Conservation (phyloP, 35 echinoderm and acorn worm species). For the Stichopus chloronotus region DNA sequence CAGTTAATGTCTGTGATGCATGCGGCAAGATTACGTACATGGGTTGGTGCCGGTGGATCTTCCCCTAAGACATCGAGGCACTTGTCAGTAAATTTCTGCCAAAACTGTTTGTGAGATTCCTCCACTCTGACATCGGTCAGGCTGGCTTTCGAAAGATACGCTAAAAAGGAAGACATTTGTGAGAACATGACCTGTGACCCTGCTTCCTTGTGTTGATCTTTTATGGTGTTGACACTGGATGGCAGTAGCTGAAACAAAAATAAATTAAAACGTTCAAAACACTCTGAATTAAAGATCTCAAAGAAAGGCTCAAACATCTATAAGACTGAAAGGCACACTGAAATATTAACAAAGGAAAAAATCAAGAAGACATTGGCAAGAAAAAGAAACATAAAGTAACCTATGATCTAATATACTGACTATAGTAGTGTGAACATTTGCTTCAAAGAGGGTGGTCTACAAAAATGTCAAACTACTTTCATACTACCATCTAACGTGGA, state of each 20-base stretch:
- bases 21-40: conserved; percentile 38
- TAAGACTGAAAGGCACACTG: not conserved
- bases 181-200: conserved; percentile 63
- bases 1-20: conserved; percentile 31
- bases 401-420: no score
- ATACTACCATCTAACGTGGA: no score
- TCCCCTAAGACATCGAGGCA: conserved; percentile 56
- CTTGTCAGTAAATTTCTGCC: conserved; percentile 62
- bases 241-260: conserved; percentile 72
- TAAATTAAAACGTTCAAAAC: not conserved
- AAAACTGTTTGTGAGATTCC: conserved; percentile 60
- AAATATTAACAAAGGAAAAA: not conserved
- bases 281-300: not conserved
- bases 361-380: no score
- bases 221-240: conserved; percentile 59
- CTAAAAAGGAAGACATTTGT: conserved; percentile 76
- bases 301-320: not conserved
- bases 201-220: conserved; percentile 56
- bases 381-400: no score
- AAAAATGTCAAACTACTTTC: no score
- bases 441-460: no score
- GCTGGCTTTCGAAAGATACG: conserved; percentile 73
- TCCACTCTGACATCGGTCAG: conserved; percentile 25
- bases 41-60: not conserved
- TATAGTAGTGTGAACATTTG: no score